phyloP scores from a whole-genome alignment of 1,140 invertebrate species.

The Sarcophaga peregrina region DNA sequence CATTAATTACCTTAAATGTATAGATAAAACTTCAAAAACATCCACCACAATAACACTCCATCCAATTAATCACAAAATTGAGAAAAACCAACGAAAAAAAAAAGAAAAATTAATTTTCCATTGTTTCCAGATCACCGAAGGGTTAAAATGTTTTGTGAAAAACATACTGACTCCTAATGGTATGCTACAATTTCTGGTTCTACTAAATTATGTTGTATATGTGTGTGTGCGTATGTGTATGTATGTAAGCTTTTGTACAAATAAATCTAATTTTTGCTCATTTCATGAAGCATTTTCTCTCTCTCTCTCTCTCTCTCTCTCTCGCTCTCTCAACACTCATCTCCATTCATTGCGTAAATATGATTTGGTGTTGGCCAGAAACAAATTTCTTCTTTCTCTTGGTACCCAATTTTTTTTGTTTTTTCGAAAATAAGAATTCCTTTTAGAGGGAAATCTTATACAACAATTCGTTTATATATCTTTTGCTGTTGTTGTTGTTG shows the following conservation, averaged over 20 bases:
- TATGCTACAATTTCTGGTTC: constrained; percentile 1
- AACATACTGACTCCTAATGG: background rate
- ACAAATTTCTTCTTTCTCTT: background rate
- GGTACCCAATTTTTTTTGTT: background rate
- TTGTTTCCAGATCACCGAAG: too few species aligned
- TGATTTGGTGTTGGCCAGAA: background rate
- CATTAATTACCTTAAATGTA: too few species aligned
- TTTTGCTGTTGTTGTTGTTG: background rate
- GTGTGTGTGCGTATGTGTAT: background rate
- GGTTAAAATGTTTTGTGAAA: too few species aligned
- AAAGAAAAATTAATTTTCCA: too few species aligned
- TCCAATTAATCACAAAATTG: too few species aligned
- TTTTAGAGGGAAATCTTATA: background rate
- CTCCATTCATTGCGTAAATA: background rate
- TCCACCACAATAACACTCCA: too few species aligned
- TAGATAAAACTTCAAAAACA: too few species aligned
- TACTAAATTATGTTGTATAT: background rate
- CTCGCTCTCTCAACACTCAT: background rate
- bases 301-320: too few species aligned
- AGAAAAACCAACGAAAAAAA: too few species aligned
- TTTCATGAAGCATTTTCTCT: background rate
- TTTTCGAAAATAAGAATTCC: background rate
- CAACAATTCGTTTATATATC: background rate
- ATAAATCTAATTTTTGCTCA: background rate
- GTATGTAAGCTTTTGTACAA: too few species aligned